Percentiles rank a stretch among this genome's conserved stretches.
phyloP scores from a whole-genome alignment of 2,113 vertebrate species.

The Perccottus glenii region DNA sequence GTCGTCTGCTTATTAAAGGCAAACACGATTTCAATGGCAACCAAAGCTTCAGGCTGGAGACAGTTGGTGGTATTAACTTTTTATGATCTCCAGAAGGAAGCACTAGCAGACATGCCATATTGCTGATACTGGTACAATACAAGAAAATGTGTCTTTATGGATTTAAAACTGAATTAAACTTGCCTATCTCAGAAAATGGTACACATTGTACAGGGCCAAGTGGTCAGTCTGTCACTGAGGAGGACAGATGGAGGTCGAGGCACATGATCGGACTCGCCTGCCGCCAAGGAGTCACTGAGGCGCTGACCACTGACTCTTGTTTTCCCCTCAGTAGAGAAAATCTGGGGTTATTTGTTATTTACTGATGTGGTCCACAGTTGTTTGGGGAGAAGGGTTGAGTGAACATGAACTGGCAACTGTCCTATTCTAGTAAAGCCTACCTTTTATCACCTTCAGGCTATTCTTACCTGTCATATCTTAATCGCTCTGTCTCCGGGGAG shows the following conservation, averaged over 20 bases:
- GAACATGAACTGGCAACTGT: background rate
- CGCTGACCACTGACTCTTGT: background rate
- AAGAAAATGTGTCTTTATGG: no score
- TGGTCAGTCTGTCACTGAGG: background rate
- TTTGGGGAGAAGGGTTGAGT: background rate
- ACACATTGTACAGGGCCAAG: no score
- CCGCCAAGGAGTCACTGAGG: background rate
- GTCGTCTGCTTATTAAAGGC: no score
- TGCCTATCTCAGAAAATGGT: no score
- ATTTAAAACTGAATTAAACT: no score
- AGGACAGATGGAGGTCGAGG: background rate
- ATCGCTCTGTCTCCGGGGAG: constrained; percentile 21
- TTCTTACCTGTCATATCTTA: constrained; percentile 15
- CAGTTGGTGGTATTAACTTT: no score
- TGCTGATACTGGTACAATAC: no score
- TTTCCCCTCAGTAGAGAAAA: background rate
- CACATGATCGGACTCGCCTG: background rate
- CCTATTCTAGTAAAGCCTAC: background rate
- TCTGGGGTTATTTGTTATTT: background rate
- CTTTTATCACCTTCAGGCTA: constrained; percentile 13
- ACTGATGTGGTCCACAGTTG: constrained; percentile 1
- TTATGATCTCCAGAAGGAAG: no score
- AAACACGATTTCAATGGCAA: no score
- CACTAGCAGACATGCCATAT: no score
- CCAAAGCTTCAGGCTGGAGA: no score